Base-by-base conservation (phyloP, 2,113 vertebrate species). In the Glaucomys volans region DNA sequence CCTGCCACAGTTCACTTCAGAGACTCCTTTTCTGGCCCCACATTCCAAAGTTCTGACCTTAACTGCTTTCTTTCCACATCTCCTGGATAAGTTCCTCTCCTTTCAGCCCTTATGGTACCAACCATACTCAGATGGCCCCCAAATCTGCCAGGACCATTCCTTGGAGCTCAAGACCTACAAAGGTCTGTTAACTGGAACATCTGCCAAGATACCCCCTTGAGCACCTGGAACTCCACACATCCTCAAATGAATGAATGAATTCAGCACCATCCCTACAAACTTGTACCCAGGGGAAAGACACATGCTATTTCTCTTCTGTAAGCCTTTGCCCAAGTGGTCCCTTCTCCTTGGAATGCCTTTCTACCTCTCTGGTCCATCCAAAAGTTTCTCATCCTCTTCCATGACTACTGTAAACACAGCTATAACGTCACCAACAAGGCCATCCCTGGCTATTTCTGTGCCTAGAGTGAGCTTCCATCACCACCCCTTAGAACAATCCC, bases 231-330 rank as follows among this genome's bases (percentile, higher is more conserved):
- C 32, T 3, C 64, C 32, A 8, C 30, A 2, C 4, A 7, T 79
- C 66, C 85, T 64, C 40, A 67, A 0, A 30, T 40, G 90, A 90
- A 83, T 42, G 59, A 0, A 30, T 40, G 90, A 90, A 83, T 42
- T 37, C 30, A 3, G 26, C 26, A 2, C 32, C 64, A n/a, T 13
- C 57, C 22, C 62, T 42, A 37, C 35, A 52, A 11, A 86, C 80
- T 44, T 54, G 42, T 2, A 0, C n/a, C 44, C 1, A 0, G 37
- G 0, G 28, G 64, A 62, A 62, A 86, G 28, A 59, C 11, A 20
- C 17, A 0, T 50, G 42, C 35, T 66, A 3, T 20, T 17, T 52
- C 54, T 79, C 62, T 50, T 52, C 80, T 62, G 30, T 1, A 72
- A 18, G 64, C 35, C 7, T 47, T 24, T 30, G 26, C 47, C 69